Base-by-base conservation (phyloP, 2,888 invertebrate species). In the Leptura quadrifasciata region DNA sequence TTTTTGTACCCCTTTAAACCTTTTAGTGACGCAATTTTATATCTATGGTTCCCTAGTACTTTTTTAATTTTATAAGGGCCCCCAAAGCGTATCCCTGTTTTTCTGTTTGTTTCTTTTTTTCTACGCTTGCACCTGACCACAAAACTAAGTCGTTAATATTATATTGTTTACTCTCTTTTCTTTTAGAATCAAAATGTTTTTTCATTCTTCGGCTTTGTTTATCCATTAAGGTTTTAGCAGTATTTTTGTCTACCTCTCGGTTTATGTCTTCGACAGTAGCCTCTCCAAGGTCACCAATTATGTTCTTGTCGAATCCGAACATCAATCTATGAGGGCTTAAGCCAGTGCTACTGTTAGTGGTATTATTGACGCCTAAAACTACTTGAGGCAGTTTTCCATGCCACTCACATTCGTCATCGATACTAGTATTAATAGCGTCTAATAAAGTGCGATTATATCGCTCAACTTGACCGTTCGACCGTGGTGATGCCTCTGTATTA, bases 51-150 rank as follows among this genome's bases (percentile, higher is more conserved):
- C 35, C 35, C 35, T 35, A 35, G 9, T 15, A 47, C 47, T 12
- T 21, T 58, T 4, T 5, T 6, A 15, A 60, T 47, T 47, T 69
- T 58, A 24, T 72, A 72, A 20, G 72, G 60, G 10, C 72, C 72
- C n/a, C 63, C 52, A 35, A 61, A 61, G 63, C 61, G 17, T 18
- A 18, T 60, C 1, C 60, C 17, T 1, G 31, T 63, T 21, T 61
- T 72, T 72, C 21, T 17, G 24, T 47, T 39, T 47, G 15, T 21
- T 15, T 58, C 58, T 58, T 58, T 58, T 24, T 24, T 21, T 10
- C 2, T 18, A 9, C 18, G 10, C 21, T 27, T 18, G 47, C 17
- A n/a, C 63, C 72, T 2, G 60, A 61, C 61, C 72, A 72, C 2
- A 71, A 31, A 8, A 72, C 52, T 18, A 72, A 24, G 20, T 58